Conservation (phyloP, 2,888 invertebrate genomes). For the Omphaloscelis lunosa region DNA sequence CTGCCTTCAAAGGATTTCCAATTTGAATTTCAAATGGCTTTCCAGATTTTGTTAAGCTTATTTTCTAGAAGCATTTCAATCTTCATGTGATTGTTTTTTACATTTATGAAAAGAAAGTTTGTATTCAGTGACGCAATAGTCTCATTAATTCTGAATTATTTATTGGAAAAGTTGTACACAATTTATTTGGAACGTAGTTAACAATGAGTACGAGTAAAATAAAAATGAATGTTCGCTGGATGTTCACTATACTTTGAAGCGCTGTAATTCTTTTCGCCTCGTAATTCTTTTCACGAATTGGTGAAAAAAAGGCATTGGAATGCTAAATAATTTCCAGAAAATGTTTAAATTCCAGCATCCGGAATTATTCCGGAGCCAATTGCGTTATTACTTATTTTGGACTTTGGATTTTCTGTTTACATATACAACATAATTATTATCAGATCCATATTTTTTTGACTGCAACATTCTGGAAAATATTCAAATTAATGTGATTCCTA, state of each 20-base stretch:
- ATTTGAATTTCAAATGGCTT: conserved; percentile 65
- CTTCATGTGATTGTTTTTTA: conserved; percentile 17
- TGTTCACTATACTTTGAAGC: conserved; percentile 2
- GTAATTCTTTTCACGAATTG: too few species aligned
- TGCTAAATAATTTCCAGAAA: background rate
- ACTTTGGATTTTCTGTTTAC: background rate
- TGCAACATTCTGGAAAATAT: too few species aligned
- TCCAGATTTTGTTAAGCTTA: conserved; percentile 49
- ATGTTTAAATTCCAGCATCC: background rate
- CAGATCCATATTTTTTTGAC: background rate
- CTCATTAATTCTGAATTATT: conserved; percentile 16
- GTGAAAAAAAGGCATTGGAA: background rate
- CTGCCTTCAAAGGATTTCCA: conserved; percentile 60
- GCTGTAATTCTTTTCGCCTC: background rate
- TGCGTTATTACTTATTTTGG: background rate
- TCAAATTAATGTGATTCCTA: too few species aligned
- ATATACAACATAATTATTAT: background rate
- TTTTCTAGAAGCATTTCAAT: conserved; percentile 55
- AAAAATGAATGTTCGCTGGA: conserved; percentile 1
- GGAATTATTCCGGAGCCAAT: background rate
- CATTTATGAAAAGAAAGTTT: conserved; percentile 4
- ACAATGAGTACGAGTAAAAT: background rate
- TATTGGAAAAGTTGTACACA: conserved; percentile 3
- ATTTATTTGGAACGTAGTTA: background rate
- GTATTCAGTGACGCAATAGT: background rate